phyloP scores from a whole-genome alignment of 30 jellyfish, hydroid and myxozoan genomes.

The Hydractinia echinata region DNA sequence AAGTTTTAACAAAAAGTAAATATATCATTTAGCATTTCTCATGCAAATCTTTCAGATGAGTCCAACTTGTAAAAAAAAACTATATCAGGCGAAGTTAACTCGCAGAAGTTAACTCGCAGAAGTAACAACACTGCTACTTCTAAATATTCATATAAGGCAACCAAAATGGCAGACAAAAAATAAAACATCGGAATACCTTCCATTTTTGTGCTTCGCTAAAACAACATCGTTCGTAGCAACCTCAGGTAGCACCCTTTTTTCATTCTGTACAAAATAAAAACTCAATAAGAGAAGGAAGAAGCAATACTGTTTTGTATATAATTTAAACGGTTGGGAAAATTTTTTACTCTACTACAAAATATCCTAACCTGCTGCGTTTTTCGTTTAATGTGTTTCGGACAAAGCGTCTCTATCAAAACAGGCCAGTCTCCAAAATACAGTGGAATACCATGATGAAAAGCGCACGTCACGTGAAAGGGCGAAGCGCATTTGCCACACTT shows the following conservation, averaged over 20 bases:
- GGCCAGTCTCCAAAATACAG: constrained; percentile 92
- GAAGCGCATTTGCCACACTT: constrained; percentile 70
- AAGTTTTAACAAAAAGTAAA: no score
- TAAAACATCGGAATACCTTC: constrained; percentile 37
- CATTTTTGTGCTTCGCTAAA: constrained; percentile 73
- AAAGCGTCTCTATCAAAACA: constrained; percentile 40
- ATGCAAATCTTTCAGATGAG: no score
- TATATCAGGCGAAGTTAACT: no score
- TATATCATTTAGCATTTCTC: no score
- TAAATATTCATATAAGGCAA: no score
- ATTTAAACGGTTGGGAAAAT: no score
- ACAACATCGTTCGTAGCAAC: constrained; percentile 39
- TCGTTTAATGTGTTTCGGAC: constrained; percentile 55
- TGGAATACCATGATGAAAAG: constrained; percentile 75
- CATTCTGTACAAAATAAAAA: constrained; percentile 28
- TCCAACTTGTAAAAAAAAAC: no score
- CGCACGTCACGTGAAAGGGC: constrained; percentile 86
- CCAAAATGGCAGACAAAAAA: no score
- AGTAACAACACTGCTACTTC: no score
- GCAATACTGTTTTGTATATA: no score
- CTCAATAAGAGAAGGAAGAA: not conserved
- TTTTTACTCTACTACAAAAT: no score
- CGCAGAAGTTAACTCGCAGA: no score
- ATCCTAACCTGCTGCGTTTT: not conserved
- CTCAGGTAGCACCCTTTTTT: constrained; percentile 42